Percentiles rank a stretch among this genome's conserved stretches.
Evolutionary conservation across 1,140 invertebrate genomes (phyloP).

Genomic region (Dufourea novaeangliae): DNA sequence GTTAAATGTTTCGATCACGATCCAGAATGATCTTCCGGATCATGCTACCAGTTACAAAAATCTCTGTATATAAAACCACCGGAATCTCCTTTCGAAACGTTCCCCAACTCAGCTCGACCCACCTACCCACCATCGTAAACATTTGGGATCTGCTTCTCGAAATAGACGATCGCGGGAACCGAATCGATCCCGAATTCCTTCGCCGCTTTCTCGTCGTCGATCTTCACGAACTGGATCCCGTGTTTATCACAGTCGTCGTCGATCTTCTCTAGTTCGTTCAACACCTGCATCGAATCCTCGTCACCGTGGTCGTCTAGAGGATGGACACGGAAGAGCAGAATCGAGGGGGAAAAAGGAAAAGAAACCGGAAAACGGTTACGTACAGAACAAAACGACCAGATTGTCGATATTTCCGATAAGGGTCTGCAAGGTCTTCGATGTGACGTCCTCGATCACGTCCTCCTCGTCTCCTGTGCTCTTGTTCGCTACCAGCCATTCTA

Average conservation of each 20-base stretch:
- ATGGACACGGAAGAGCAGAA: conserved; percentile 55
- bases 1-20: too few species aligned
- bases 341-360: neutral
- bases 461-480: conserved; percentile 96
- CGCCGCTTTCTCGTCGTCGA: conserved; percentile 91
- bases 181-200: conserved; percentile 93
- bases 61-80: too few species aligned
- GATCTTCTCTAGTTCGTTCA: conserved; percentile 94
- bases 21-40: too few species aligned
- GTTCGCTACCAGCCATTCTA: conserved; percentile 96
- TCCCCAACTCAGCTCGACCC: neutral
- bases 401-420: conserved; percentile 95
- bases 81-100: neutral
- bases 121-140: conserved; percentile 90
- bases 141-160: conserved; percentile 95
- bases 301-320: conserved; percentile 90
- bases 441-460: conserved; percentile 96
- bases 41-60: too few species aligned
- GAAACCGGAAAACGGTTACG: conserved; percentile 78
- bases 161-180: conserved; percentile 94
- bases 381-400: conserved; percentile 96
- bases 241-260: conserved; percentile 96
- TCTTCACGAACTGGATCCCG: conserved; percentile 97
- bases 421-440: conserved; percentile 92
- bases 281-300: conserved; percentile 91